Evolutionary conservation across 2,797 vertebrate species (phyloP).

Genomic region (Girardinus metallicus): DNA sequence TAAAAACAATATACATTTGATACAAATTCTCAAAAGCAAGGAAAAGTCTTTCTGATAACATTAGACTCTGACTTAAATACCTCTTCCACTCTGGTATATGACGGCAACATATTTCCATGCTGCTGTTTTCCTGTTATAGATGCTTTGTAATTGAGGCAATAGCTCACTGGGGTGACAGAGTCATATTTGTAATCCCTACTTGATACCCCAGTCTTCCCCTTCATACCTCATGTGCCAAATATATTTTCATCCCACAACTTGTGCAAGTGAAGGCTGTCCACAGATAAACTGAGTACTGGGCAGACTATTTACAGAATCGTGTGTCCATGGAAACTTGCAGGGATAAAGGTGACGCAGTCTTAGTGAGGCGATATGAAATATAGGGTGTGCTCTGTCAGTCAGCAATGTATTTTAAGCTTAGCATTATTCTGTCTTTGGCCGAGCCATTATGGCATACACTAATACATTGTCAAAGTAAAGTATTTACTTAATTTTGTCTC

Average conservation of each 20-base stretch:
- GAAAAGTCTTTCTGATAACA: constrained; percentile 27
- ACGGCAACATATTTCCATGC: constrained; percentile 45
- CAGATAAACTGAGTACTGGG: constrained; percentile 29
- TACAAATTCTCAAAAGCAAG: constrained; percentile 19
- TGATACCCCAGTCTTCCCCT: constrained; percentile 37
- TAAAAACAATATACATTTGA: constrained; percentile 26
- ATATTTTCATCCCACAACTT: constrained; percentile 29
- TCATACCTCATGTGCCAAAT: constrained; percentile 24
- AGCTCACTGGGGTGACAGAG: constrained; percentile 26
- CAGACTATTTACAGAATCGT: constrained; percentile 26
- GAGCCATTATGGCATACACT: background rate
- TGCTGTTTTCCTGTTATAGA: constrained; percentile 61
- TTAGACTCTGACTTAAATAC: constrained; percentile 21
- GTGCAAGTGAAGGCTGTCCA: constrained; percentile 17
- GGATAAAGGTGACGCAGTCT: background rate
- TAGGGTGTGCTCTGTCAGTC: background rate
- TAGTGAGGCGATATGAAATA: background rate
- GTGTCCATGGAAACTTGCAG: constrained; percentile 34
- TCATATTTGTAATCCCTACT: constrained; percentile 37
- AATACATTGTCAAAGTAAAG: background rate
- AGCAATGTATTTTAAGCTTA: constrained; percentile 9
- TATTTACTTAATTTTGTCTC: background rate
- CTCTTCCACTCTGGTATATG: constrained; percentile 34
- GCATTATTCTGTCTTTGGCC: background rate
- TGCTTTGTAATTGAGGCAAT: constrained; percentile 36